Percentiles rank a stretch among this genome's conserved stretches.
Evolutionary conservation across 2,113 vertebrate genomes (phyloP).

Genomic region (Corvus moneduloides): DNA sequence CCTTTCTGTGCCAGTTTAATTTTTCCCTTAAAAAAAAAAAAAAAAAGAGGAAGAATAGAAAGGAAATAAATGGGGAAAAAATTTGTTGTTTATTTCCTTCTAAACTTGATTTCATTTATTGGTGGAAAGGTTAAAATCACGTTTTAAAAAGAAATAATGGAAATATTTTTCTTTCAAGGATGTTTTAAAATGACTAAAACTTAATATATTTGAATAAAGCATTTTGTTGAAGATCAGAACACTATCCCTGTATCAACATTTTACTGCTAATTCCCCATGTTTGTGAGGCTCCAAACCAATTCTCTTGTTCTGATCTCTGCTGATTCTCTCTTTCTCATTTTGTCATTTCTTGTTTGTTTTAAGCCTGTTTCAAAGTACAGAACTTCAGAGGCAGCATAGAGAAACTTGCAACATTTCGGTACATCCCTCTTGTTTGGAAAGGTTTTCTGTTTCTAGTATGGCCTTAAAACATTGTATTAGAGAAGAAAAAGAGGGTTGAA

Average conservation of each 20-base stretch:
- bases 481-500: background rate
- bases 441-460: background rate
- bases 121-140: background rate
- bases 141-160: background rate
- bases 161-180: background rate
- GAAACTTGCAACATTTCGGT: background rate
- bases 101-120: background rate
- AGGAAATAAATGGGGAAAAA: background rate
- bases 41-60: background rate
- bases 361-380: background rate
- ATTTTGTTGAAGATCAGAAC: background rate
- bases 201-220: background rate
- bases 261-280: background rate
- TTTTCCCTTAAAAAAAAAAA: background rate
- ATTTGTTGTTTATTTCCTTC: background rate
- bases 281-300: background rate
- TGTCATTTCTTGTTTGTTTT: background rate
- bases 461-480: background rate
- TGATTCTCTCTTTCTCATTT: background rate
- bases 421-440: background rate
- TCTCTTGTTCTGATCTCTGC: background rate
- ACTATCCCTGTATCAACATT: background rate
- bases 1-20: background rate
- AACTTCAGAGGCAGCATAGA: background rate
- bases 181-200: background rate